A percentile compares a stretch with the other conserved stretches of the same genome.
Conservation (phyloP, 2,797 vertebrate genomes). For the Acanthornis magna region DNA sequence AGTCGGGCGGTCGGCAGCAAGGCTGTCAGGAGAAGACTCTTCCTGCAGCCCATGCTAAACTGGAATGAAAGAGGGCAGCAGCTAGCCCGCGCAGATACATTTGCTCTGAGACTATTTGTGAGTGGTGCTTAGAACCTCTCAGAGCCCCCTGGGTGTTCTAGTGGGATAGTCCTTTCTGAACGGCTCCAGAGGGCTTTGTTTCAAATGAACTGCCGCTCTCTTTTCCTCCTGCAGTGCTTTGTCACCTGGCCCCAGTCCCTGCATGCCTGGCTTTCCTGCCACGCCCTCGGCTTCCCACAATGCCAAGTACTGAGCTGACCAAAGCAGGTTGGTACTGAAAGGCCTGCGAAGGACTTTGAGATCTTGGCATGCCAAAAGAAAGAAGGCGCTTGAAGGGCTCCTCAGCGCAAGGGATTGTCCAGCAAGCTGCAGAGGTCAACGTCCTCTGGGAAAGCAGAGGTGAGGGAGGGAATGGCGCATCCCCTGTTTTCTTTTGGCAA, state of each 20-base stretch:
- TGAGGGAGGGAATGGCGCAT: neutral
- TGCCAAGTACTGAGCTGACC: neutral
- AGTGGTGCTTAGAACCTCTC: neutral
- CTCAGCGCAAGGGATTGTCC: neutral
- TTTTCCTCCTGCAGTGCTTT: neutral
- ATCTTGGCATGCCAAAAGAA: too few relatives aligned
- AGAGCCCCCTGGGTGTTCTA: neutral
- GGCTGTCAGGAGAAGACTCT: neutral
- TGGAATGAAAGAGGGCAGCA: neutral
- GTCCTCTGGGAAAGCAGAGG: too few relatives aligned
- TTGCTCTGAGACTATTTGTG: too few relatives aligned
- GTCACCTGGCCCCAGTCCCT: neutral
- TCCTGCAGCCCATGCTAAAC: neutral
- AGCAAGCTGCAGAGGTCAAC: too few relatives aligned
- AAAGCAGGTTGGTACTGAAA: neutral
- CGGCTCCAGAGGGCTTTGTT: too few relatives aligned
- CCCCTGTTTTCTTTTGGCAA: neutral
- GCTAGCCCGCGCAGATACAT: neutral
- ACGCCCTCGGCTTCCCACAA: neutral
- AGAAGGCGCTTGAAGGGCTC: neutral
- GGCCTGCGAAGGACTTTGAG: neutral
- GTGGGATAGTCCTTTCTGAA: too few relatives aligned
- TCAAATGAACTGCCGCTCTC: neutral
- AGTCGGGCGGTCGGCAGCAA: neutral
- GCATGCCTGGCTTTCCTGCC: neutral